Conservation (phyloP, 2,113 vertebrate genomes). For the Myiozetetes cayanensis region DNA sequence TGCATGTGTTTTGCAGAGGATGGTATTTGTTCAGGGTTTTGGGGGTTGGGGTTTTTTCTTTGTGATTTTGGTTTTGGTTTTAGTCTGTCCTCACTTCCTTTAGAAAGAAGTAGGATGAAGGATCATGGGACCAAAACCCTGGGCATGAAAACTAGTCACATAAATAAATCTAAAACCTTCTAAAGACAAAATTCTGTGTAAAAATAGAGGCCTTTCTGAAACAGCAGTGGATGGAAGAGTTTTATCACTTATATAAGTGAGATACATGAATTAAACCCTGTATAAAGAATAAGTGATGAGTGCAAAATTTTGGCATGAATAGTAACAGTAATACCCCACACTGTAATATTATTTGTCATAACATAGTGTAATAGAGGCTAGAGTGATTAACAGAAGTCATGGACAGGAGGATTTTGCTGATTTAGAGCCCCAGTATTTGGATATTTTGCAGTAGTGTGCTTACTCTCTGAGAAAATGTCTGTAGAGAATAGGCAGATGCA, state of each 20-base stretch:
- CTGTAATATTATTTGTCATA: background rate
- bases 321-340: background rate
- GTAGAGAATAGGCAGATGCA: background rate
- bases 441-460: background rate
- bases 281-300: background rate
- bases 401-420: background rate
- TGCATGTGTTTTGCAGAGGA: background rate
- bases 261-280: background rate
- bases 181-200: background rate
- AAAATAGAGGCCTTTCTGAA: background rate
- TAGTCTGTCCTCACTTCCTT: background rate
- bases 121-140: background rate
- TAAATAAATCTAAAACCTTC: background rate
- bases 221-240: background rate
- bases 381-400: background rate
- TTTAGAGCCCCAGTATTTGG: background rate
- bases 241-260: background rate
- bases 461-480: background rate
- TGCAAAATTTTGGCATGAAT: background rate
- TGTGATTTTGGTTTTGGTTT: background rate
- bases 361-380: background rate
- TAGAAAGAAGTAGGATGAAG: background rate
- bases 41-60: background rate
- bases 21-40: background rate
- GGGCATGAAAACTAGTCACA: background rate